These are phyloP conservation scores for Magallana gigas DNA, from an alignment of 1,140 invertebrate genomes.

Conservation along the genomic window DNA sequence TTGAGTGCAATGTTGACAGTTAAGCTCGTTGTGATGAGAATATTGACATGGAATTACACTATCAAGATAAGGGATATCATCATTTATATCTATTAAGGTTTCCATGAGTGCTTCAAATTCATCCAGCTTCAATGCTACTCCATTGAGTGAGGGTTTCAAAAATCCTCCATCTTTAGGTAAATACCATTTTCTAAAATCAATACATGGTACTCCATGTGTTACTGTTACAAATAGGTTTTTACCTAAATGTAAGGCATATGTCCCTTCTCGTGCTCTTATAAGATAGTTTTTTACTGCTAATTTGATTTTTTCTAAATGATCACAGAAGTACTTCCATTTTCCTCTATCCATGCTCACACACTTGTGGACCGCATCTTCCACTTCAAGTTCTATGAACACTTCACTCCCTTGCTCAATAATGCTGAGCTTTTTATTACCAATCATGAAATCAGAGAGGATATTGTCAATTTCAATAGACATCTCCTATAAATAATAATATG, in stretches of 20 bases:
- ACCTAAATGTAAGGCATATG: neutral
- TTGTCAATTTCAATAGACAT: neutral
- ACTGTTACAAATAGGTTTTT: neutral
- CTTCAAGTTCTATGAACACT: neutral
- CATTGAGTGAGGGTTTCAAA: neutral
- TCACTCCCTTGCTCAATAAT: neutral
- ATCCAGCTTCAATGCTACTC: neutral
- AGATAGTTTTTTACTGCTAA: neutral
- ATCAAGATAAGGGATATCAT: too few species aligned
- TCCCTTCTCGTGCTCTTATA: neutral
- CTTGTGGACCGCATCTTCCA: neutral
- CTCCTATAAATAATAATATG: neutral
- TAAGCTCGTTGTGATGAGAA: too few species aligned
- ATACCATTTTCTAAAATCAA: neutral
- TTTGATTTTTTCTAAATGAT: neutral
- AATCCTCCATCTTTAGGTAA: neutral
- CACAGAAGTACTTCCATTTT: neutral
- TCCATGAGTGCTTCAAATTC: neutral
- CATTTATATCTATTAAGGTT: neutral
- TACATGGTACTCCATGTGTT: neutral
- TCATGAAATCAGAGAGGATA: neutral
- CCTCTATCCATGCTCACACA: neutral
- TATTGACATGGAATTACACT: too few species aligned
- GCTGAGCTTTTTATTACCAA: neutral
- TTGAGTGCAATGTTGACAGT: too few species aligned